Evolutionary conservation across 2,113 vertebrate genomes (phyloP).

Genomic region (Microtus montanus): DNA sequence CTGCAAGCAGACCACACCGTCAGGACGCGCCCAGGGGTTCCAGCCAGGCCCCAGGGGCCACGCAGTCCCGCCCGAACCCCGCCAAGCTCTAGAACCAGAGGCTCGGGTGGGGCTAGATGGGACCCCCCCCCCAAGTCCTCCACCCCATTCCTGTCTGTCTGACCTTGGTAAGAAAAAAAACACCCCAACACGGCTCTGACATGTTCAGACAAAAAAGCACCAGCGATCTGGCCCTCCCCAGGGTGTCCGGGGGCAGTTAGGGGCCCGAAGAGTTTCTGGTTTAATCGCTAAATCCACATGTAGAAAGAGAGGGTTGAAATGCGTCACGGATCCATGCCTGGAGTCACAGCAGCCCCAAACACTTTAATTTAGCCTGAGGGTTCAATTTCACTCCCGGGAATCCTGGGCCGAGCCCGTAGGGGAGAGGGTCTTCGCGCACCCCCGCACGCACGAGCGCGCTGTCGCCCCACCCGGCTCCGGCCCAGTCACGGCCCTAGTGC

Average conservation of each 20-base stretch:
- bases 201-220: conserved; percentile 20
- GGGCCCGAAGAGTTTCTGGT: background rate
- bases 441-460: background rate
- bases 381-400: conserved; percentile 68
- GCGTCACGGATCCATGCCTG: conserved; percentile 72
- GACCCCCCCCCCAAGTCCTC: background rate
- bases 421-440: conserved; percentile 16
- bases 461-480: conserved; percentile 54
- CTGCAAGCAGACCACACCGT: conserved; percentile 83
- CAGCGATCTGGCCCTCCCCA: background rate
- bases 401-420: background rate
- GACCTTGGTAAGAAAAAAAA: background rate
- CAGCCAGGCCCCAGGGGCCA: background rate
- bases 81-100: background rate
- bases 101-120: background rate
- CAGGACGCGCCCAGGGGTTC: conserved; percentile 29
- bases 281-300: conserved; percentile 55
- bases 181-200: background rate
- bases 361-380: conserved; percentile 55
- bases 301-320: conserved; percentile 70
- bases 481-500: conserved; percentile 64
- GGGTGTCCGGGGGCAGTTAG: conserved; percentile 20
- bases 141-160: background rate
- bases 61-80: background rate
- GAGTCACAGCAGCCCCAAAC: conserved; percentile 48